These are phyloP conservation scores for Ceratosolen solmsi DNA, from an alignment of 1,140 invertebrate species.

Conservation along the genomic window DNA sequence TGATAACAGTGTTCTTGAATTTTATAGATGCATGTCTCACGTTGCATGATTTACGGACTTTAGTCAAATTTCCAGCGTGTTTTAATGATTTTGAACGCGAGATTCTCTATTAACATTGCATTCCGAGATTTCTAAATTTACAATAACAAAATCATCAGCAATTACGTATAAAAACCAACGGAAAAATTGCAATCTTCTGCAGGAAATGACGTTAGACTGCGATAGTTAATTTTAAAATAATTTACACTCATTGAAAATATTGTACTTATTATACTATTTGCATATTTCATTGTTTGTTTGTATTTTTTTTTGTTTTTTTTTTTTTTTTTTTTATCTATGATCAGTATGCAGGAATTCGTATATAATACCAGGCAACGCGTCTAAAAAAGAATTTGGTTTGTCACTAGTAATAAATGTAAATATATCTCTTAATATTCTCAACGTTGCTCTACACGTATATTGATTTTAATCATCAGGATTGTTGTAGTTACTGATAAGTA, in stretches of 20 bases:
- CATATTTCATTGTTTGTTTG: conserved; percentile 17
- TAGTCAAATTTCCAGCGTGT: too few relatives aligned
- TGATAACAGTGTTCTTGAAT: too few relatives aligned
- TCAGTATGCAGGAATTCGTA: background rate
- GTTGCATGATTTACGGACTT: too few relatives aligned
- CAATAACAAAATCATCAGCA: too few relatives aligned
- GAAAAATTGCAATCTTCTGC: too few relatives aligned
- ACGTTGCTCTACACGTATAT: background rate
- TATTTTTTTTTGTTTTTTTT: too few relatives aligned
- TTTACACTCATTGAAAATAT: background rate
- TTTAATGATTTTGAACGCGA: too few relatives aligned
- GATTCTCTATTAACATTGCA: too few relatives aligned
- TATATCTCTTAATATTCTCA: background rate
- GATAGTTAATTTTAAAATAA: background rate
- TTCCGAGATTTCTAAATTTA: too few relatives aligned
- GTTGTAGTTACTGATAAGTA: background rate
- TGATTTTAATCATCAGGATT: background rate
- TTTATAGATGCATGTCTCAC: too few relatives aligned
- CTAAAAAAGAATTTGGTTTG: background rate
- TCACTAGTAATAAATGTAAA: conserved; percentile 3
- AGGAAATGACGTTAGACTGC: too few relatives aligned
- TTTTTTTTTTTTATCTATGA: background rate
- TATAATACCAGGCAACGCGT: background rate
- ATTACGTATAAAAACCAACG: too few relatives aligned
- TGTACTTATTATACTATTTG: background rate